Evolutionary conservation across 2,797 vertebrate species (phyloP), one percentile per base, ranked within the genome.

Genomic region (Enteromius trimaculatus): DNA sequence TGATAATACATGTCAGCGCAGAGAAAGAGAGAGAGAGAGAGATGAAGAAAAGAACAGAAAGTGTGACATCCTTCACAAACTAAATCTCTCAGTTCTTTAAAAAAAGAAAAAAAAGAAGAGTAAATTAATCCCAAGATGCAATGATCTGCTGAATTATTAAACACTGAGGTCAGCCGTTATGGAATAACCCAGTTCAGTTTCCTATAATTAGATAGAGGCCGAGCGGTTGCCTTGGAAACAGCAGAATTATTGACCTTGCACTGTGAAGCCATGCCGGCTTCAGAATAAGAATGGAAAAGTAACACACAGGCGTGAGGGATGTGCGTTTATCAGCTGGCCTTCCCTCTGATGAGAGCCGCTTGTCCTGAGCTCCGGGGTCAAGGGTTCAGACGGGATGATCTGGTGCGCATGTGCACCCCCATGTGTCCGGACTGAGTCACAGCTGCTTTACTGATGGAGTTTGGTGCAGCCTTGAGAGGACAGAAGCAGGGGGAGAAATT

Each of bases 161-260:
- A 80, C 53, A 65, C 77, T 16, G 37, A 74, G 70, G 49, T 71
- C 47, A 44, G 47, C 34, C 72, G n/a, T 82, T 76, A 55, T 29
- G 72, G 23, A 29, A 82, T 68, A 76, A 82, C 81, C 81, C 81
- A 83, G 74, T 83, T 83, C 39, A 23, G 74, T 53, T 77, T 47
- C 23, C 81, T 83, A 83, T 83, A 83, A 60, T 83, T 83, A 70
- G 81, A 69, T 16, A 11, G n/a, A 29, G 71, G 80, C 74, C 2
- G 6, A 44, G 37, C 23, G 64, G 81, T 83, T 69, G 64, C 64
- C 64, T 26, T 77, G 74, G 81, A 55, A 83, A 77, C 39, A 11
- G 16, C 70, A 37, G 17, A 75, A 3, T 60, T 69, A 70, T 77
- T 83, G 81, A 77, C 64, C 74, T 83, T 83, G 65, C 26, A 70